These are phyloP conservation scores for Arremon brunneinucha DNA, from an alignment of 2,797 vertebrate genomes.

Conservation along the genomic window DNA sequence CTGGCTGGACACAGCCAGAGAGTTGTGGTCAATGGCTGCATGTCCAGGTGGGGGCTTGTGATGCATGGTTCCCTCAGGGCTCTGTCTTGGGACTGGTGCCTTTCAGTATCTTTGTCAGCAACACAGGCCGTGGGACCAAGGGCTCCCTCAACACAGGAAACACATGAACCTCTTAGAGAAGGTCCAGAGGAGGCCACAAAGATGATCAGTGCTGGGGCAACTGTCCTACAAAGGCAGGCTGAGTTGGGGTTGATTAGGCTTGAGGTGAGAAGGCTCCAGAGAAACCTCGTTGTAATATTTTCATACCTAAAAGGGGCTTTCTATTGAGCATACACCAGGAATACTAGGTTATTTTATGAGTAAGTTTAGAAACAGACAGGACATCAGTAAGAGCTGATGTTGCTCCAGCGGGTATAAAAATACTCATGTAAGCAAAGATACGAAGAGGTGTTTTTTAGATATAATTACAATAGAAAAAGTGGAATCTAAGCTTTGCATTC, in stretches of 20 bases:
- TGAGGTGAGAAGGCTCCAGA: background rate
- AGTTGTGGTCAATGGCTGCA: no score
- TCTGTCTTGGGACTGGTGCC: background rate
- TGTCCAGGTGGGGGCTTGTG: background rate
- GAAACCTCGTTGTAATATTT: background rate
- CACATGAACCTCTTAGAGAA: background rate
- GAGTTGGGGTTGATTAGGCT: background rate
- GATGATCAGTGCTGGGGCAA: background rate
- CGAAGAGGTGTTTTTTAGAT: background rate
- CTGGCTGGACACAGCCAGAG: background rate
- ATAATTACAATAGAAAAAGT: background rate
- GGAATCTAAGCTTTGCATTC: background rate
- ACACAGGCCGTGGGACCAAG: background rate
- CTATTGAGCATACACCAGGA: background rate
- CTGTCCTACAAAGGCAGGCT: background rate
- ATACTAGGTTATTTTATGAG: background rate
- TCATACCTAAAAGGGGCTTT: background rate
- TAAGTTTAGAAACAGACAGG: background rate
- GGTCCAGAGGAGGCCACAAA: background rate
- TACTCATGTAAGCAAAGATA: background rate
- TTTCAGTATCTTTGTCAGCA: accelerated
- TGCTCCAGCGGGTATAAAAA: background rate
- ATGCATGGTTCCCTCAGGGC: no score
- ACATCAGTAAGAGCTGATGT: background rate
- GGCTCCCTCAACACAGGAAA: background rate